phyloP scores from a whole-genome alignment of 2,888 invertebrate species.

The Heteropelma amictum region DNA sequence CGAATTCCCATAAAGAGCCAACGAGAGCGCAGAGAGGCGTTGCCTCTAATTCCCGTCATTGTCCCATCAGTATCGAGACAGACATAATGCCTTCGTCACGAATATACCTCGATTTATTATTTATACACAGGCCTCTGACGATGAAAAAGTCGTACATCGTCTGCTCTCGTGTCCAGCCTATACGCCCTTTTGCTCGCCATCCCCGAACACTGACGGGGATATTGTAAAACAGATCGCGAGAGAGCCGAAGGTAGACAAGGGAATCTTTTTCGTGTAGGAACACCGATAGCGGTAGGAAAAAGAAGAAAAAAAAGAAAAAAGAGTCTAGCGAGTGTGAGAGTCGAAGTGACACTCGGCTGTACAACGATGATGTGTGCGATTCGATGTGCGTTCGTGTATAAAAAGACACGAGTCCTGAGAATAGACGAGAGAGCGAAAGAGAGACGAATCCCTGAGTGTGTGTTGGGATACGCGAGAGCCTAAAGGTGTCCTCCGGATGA shows the following conservation, averaged over 20 bases:
- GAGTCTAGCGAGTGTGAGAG: constrained; percentile 51
- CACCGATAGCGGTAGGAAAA: background rate
- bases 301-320: too few relatives aligned
- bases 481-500: constrained; percentile 45
- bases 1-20: constrained; percentile 62
- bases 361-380: constrained; percentile 52
- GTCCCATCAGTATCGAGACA: constrained; percentile 64
- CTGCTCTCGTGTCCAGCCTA: background rate
- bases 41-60: constrained; percentile 67
- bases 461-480: constrained; percentile 30
- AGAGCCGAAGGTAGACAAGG: constrained; percentile 27
- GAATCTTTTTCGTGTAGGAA: constrained; percentile 9
- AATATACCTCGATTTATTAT: constrained; percentile 17
- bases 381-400: constrained; percentile 32
- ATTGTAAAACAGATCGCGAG: constrained; percentile 5
- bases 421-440: background rate
- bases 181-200: constrained; percentile 1
- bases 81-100: constrained; percentile 57
- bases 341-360: constrained; percentile 54
- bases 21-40: constrained; percentile 27
- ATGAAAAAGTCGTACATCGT: background rate
- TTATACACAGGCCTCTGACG: background rate
- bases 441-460: constrained; percentile 1
- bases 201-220: background rate
- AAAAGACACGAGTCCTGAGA: constrained; percentile 39